Conservation (phyloP, 2,113 vertebrate species). For the Clinocottus analis region DNA sequence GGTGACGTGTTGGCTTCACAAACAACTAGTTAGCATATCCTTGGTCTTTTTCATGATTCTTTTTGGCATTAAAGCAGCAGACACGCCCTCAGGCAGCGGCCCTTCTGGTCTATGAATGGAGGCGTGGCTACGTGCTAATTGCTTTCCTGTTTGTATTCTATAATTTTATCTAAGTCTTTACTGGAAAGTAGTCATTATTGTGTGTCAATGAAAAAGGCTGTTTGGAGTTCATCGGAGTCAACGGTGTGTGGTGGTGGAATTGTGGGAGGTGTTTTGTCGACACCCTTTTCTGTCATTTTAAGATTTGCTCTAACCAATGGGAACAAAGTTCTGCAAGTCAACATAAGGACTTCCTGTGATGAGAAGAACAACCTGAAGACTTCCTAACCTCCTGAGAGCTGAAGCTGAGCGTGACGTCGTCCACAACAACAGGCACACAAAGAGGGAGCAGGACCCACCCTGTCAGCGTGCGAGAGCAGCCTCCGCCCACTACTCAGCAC, state of each 20-base stretch:
- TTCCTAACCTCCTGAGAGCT: conserved; percentile 4
- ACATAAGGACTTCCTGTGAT: not conserved
- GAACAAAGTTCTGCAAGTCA: not conserved
- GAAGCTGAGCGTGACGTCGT: not conserved
- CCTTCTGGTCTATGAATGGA: conserved; percentile 26
- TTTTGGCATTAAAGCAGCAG: conserved; percentile 2
- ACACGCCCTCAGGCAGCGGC: conserved; percentile 24
- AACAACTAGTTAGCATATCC: conserved; percentile 4
- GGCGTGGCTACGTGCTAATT: conserved; percentile 33
- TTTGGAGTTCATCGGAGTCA: not conserved
- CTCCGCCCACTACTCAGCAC: conserved; percentile 60
- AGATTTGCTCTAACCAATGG: not conserved
- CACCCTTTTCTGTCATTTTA: not conserved
- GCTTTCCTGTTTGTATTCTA: conserved; percentile 5
- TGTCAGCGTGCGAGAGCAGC: conserved; percentile 59
- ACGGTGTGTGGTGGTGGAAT: not conserved
- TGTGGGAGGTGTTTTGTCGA: not conserved
- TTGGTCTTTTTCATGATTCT: not conserved
- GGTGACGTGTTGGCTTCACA: not conserved
- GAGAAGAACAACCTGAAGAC: not conserved
- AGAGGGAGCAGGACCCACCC: conserved; percentile 75
- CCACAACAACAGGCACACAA: conserved; percentile 63
- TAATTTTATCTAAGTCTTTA: not conserved
- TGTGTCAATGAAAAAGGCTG: not conserved
- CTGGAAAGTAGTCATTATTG: not conserved